Base-by-base conservation (phyloP, 2,888 invertebrate genomes). In the Cancer borealis region DNA sequence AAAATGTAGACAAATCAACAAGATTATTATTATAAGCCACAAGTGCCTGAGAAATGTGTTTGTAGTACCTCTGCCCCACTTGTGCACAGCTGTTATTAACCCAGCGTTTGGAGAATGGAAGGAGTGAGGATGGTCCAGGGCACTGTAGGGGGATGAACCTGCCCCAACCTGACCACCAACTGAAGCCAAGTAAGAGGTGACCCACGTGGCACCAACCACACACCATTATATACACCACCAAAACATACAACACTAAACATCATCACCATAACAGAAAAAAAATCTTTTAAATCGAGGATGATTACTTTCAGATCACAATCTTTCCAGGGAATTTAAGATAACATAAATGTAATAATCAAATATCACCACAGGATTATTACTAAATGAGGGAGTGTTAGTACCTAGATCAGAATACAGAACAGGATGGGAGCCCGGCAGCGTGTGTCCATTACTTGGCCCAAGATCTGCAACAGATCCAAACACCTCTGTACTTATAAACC, bases 1-100 rank as follows among this genome's bases (percentile, higher is more conserved):
- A 84, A 2, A 10, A 6, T n/a, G 84, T 39, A 12, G 14, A 39
- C 39, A 84, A 21, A 66, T 66, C 17, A 5, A 66, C 66, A 66
- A 3, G 21, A 17, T 21, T 66, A 3, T 66, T n/a, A 49, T 3
- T 14, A 39, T 66, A 45, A 60, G 39, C 79, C 91, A 73, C 91
- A 91, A 91, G 91, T 91, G 91, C 91, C 91, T 92, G 87, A 92
- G 79, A 92, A 79, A 87, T 47, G 30, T 92, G 47, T n/a, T 30
- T 54, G 96, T 97, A 96, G 96, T 97, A 97, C 97, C 97, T 97
- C 97, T 96, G 94, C 97, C 97, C 97, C 97, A 97, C 96, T 97
- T 97, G 93, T 97, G 97, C 96, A 97, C 96, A 92, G 97, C 90
- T n/a, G 93, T 45, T 39, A 90, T 39, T n/a, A 90, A 47, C 6